Percentiles rank a stretch among this genome's conserved stretches.
Conservation (phyloP, 2,113 vertebrate species). For the Felis chaus region DNA sequence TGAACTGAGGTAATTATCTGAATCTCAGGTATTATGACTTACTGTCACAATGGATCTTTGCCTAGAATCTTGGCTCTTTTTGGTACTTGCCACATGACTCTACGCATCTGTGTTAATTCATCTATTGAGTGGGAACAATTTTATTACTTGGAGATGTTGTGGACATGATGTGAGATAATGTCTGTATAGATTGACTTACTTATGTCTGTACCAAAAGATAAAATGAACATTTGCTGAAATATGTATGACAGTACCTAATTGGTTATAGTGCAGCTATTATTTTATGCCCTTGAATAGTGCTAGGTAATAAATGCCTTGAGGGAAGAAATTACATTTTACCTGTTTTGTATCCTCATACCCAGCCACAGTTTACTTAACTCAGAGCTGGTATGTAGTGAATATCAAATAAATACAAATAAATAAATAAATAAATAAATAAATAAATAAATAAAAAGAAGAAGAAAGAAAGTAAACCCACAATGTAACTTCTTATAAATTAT, state of each 20-base stretch:
- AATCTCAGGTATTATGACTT: background rate
- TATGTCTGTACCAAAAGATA: background rate
- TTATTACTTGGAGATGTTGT: background rate
- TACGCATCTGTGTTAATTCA: background rate
- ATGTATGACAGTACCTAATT: background rate
- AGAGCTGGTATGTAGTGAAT: background rate
- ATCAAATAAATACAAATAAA: background rate
- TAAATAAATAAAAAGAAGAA: too few relatives aligned
- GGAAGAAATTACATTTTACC: background rate
- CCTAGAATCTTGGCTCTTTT: background rate
- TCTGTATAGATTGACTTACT: background rate
- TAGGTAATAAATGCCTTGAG: slow-evolving; percentile 29
- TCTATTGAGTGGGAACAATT: background rate
- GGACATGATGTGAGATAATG: background rate
- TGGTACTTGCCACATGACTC: background rate
- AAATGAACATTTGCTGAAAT: background rate
- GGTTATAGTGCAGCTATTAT: background rate
- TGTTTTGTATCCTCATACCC: background rate
- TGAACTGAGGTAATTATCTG: background rate
- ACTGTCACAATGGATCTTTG: background rate
- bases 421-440: background rate
- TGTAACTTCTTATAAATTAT: background rate
- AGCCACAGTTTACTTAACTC: background rate
- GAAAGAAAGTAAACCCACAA: background rate
- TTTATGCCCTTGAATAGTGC: background rate